Evolutionary conservation across 2,113 vertebrate genomes (phyloP).

Genomic region (Heloderma charlesbogerti): DNA sequence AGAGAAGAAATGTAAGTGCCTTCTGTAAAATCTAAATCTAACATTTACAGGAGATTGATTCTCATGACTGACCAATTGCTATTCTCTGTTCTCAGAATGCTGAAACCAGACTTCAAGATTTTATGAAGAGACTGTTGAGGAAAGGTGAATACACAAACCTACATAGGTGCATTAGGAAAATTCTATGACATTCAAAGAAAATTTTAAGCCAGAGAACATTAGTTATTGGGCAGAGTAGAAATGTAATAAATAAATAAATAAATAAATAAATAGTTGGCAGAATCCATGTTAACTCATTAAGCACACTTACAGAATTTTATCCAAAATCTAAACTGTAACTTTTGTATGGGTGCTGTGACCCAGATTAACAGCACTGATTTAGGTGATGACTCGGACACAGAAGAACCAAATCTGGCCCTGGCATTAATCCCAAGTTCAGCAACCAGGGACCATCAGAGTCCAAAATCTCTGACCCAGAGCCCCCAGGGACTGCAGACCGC

Average conservation of each 20-base stretch:
- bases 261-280: not conserved
- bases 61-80: slow-evolving; percentile 45
- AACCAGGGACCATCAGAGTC: too few relatives aligned
- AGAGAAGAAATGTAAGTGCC: slow-evolving; percentile 43
- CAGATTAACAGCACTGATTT: too few relatives aligned
- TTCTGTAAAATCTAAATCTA: slow-evolving; percentile 57
- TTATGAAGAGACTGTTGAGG: not conserved
- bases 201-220: not conserved
- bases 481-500: too few relatives aligned
- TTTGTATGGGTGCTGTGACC: too few relatives aligned
- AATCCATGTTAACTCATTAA: not conserved
- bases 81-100: slow-evolving; percentile 48
- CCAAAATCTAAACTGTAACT: too few relatives aligned
- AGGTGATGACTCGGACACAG: too few relatives aligned
- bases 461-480: too few relatives aligned
- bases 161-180: not conserved
- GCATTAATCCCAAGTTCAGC: too few relatives aligned
- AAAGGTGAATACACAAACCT: slow-evolving; percentile 41
- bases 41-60: slow-evolving; percentile 48
- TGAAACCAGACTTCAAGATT: slow-evolving; percentile 31
- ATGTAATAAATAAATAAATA: too few relatives aligned
- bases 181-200: slow-evolving; percentile 11
- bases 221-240: too few relatives aligned
- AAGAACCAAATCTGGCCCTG: too few relatives aligned
- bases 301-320: not conserved